Evolutionary conservation across 2,888 invertebrate species (phyloP), one percentile per base, ranked within the genome.

Genomic region (Dromius quadrimaculatus): DNA sequence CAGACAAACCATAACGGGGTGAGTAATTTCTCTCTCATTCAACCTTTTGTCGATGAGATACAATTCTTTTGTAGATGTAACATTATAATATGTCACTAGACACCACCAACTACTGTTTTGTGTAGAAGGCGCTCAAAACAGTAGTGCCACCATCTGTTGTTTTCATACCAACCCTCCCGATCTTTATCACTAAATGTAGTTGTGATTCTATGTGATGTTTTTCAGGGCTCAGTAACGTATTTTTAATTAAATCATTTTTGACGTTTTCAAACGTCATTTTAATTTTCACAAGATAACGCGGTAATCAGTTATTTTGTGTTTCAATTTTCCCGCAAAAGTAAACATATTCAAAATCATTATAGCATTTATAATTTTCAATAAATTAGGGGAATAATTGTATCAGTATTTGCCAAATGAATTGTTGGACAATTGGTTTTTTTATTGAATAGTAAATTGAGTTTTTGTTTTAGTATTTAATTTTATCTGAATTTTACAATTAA

Each of bases 171-270:
- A 28, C 63, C 28, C 63, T 45, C 11, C 15, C n/a, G 63, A 63
- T 63, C 9, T n/a, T 63, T 63, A 63, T 63, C 63, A 43, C 22
- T 11, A 23, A 43, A 63, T 43, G 20, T 41, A 63, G 63, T 63
- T 63, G 63, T 63, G 63, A 63, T 63, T 63, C 45, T 28, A 45
- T 43, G 63, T 63, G 63, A 63, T 63, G 22, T 63, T 63, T 63
- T 45, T 63, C 63, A 23, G 45, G 15, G 19, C 15, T 41, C 5
- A 23, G 63, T 63, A 63, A 63, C 63, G 63, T 45, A 45, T 63
- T 63, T 63, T 63, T 63, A 63, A 63, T 63, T 63, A 63, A 63
- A 63, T 63, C 63, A 63, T 63, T 63, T 28, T 23, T 28, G 50
- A 2, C 50, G 15, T 9, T 28, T 17, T 28, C 50, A 54, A 54